Percentiles rank a stretch among this genome's conserved stretches.
These are phyloP conservation scores for Sebastes nivosus DNA, from an alignment of 2,797 vertebrate species.

Conservation along the genomic window DNA sequence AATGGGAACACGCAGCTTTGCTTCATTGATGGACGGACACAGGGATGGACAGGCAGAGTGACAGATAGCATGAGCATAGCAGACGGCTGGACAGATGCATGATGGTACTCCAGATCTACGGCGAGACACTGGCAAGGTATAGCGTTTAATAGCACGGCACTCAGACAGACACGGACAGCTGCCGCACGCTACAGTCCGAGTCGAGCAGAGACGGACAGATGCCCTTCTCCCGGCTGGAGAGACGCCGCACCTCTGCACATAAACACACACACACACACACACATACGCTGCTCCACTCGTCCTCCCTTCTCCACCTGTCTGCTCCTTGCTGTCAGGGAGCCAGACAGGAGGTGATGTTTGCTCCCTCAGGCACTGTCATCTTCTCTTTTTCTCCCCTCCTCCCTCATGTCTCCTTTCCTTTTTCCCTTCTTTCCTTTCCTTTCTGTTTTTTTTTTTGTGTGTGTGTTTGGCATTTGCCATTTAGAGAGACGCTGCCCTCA, in stretches of 20 bases:
- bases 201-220: conserved; percentile 67
- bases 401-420: conserved; percentile 17
- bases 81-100: conserved; percentile 69
- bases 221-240: conserved; percentile 69
- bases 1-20: conserved; percentile 21
- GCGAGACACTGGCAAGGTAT: conserved; percentile 54
- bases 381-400: conserved; percentile 41
- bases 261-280: conserved; percentile 1
- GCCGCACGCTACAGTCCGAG: conserved; percentile 37
- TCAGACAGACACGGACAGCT: conserved; percentile 53
- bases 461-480: conserved; percentile 73
- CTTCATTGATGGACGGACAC: conserved; percentile 28
- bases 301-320: conserved; percentile 72
- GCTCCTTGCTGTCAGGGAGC: conserved; percentile 78
- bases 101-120: conserved; percentile 36
- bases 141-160: conserved; percentile 42
- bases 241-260: conserved; percentile 28
- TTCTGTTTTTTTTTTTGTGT: neutral
- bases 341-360: conserved; percentile 77
- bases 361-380: conserved; percentile 76
- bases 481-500: conserved; percentile 54
- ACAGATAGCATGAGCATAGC: conserved; percentile 65
- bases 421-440: neutral
- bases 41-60: conserved; percentile 57
- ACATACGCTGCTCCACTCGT: conserved; percentile 21